phyloP scores from a whole-genome alignment of 2,888 invertebrate genomes.

The Anagyrus pseudococci region DNA sequence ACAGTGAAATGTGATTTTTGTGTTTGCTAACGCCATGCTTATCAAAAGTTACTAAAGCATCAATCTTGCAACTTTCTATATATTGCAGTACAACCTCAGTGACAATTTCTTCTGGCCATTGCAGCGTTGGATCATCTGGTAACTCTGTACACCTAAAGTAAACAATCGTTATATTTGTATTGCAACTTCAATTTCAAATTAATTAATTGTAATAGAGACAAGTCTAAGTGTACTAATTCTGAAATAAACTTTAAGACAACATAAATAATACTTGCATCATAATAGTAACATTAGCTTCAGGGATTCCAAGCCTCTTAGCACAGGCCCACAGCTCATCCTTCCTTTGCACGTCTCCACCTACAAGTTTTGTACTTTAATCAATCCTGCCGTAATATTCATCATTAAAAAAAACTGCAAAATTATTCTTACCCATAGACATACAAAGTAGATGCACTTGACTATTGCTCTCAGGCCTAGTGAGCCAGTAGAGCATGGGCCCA shows the following conservation, averaged over 20 bases:
- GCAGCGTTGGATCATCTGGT: slow-evolving; percentile 77
- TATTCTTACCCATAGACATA: slow-evolving; percentile 76
- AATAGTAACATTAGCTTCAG: slow-evolving; percentile 75
- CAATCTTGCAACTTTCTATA: slow-evolving; percentile 77
- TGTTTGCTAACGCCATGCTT: slow-evolving; percentile 92
- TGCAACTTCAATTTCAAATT: too few relatives aligned
- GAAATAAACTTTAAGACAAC: background rate
- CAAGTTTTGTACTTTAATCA: slow-evolving; percentile 28
- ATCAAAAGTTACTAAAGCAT: slow-evolving; percentile 93
- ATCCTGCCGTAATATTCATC: background rate
- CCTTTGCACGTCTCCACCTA: slow-evolving; percentile 63
- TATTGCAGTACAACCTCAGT: slow-evolving; percentile 71
- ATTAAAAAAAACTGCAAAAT: background rate
- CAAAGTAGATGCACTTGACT: slow-evolving; percentile 83
- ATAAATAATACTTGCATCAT: slow-evolving; percentile 59
- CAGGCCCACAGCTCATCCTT: slow-evolving; percentile 84
- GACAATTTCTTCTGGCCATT: slow-evolving; percentile 77
- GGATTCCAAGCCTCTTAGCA: slow-evolving; percentile 81
- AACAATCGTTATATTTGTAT: background rate
- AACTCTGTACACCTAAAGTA: slow-evolving; percentile 71
- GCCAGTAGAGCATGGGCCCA: slow-evolving; percentile 83
- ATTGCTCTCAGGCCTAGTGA: slow-evolving; percentile 67
- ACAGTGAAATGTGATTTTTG: slow-evolving; percentile 87
- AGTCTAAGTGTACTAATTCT: too few relatives aligned
- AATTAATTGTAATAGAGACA: too few relatives aligned